Evolutionary conservation across 2,888 invertebrate species (phyloP).

Genomic region (Lasioglossum lativentre): DNA sequence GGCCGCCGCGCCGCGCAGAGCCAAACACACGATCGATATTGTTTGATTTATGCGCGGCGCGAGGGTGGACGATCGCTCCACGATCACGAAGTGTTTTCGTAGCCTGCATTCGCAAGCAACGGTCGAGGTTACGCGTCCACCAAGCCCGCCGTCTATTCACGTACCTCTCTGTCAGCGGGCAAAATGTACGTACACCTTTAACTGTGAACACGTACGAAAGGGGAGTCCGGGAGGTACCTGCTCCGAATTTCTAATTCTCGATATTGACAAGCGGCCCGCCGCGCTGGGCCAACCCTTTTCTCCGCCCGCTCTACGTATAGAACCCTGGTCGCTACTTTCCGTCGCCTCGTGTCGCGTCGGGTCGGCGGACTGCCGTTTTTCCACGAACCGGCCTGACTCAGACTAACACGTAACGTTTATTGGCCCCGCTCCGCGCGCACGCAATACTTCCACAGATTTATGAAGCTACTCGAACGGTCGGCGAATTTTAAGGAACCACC

Average conservation of each 20-base stretch:
- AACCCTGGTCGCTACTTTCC: background rate
- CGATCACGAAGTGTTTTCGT: slow-evolving; percentile 67
- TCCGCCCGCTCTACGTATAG: background rate
- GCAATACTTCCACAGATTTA: slow-evolving; percentile 77
- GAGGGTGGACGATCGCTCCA: slow-evolving; percentile 48
- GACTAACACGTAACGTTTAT: slow-evolving; percentile 73
- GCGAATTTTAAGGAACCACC: slow-evolving; percentile 27
- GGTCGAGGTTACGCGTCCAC: slow-evolving; percentile 41
- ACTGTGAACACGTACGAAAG: slow-evolving; percentile 29
- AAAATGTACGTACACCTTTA: slow-evolving; percentile 26
- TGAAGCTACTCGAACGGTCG: slow-evolving; percentile 57
- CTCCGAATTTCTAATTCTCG: slow-evolving; percentile 70
- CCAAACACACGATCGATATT: slow-evolving; percentile 73
- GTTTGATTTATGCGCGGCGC: slow-evolving; percentile 72
- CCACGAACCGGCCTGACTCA: slow-evolving; percentile 34
- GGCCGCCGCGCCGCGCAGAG: slow-evolving; percentile 34
- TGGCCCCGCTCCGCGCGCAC: slow-evolving; percentile 74
- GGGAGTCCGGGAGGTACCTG: slow-evolving; percentile 38
- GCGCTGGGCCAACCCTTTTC: slow-evolving; percentile 27
- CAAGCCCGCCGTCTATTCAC: slow-evolving; percentile 27
- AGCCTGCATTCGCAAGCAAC: slow-evolving; percentile 58
- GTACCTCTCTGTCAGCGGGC: slow-evolving; percentile 21
- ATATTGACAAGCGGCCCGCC: slow-evolving; percentile 65
- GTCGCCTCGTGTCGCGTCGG: background rate
- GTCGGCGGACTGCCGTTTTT: background rate